phyloP scores from a whole-genome alignment of 2,113 vertebrate species.

The Pelmatolapia mariae region DNA sequence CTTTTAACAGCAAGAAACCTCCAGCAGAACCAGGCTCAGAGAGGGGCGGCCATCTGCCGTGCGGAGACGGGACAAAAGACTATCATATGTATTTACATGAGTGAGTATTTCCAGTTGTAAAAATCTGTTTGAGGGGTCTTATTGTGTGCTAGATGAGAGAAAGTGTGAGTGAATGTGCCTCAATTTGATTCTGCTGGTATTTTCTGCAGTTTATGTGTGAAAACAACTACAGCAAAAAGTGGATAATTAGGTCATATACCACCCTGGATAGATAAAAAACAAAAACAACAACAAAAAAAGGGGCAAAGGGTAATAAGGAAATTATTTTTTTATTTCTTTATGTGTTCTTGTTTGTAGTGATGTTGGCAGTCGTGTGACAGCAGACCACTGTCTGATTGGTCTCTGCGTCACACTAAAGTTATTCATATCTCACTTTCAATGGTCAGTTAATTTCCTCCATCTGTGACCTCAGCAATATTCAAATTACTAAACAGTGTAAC shows the following conservation, averaged over 20 bases:
- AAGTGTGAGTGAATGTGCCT: not conserved
- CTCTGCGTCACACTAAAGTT: fast-evolving
- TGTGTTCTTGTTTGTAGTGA: not conserved
- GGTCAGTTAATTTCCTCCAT: not conserved
- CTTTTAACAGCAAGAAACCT: not conserved
- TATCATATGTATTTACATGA: not conserved
- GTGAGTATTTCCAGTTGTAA: not conserved
- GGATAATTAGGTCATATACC: not conserved
- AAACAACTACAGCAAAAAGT: not conserved
- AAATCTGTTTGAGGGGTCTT: not conserved
- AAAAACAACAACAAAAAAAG: not conserved
- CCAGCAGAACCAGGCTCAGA: not conserved
- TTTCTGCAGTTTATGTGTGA: not conserved
- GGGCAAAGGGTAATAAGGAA: fast-evolving
- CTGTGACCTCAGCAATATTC: not conserved
- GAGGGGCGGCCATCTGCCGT: not conserved
- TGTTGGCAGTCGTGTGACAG: fast-evolving
- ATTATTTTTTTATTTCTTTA: fast-evolving
- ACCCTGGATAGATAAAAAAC: not conserved
- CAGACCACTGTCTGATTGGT: not conserved
- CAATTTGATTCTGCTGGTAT: not conserved
- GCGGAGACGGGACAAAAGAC: not conserved
- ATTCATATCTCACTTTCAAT: not conserved
- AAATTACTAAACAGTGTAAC: not conserved
- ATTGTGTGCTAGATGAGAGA: not conserved